These are phyloP conservation scores for Sandelia bainsii DNA, from an alignment of 2,797 vertebrate genomes.

Conservation along the genomic window DNA sequence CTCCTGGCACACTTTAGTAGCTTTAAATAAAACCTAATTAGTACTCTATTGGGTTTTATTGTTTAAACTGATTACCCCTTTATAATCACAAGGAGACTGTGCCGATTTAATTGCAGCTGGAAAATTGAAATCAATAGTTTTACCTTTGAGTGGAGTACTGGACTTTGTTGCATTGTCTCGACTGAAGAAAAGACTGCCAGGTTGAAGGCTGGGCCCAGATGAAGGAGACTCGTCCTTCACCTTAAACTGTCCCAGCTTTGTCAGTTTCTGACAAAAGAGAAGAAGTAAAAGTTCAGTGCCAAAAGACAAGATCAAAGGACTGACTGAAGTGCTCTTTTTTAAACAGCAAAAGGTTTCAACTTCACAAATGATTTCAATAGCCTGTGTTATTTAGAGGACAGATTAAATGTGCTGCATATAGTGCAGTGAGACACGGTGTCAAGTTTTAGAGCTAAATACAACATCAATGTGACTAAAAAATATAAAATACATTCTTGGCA, in stretches of 20 bases:
- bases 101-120: constrained; percentile 1
- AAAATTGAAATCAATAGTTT: constrained; percentile 18
- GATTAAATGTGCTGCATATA: neutral
- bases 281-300: neutral
- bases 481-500: neutral
- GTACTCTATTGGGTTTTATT: neutral
- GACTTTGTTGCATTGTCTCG: constrained; percentile 82
- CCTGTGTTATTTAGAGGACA: neutral
- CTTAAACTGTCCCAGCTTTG: constrained; percentile 91
- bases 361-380: constrained; percentile 21
- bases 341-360: constrained; percentile 12
- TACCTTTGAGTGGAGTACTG: constrained; percentile 74
- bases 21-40: constrained; percentile 31
- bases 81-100: constrained; percentile 2
- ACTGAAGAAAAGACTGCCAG: constrained; percentile 91
- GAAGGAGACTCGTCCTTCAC: constrained; percentile 89
- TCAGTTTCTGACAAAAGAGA: constrained; percentile 84
- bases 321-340: neutral
- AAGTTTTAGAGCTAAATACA: neutral
- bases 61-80: neutral
- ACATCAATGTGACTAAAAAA: neutral
- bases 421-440: accelerated
- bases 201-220: constrained; percentile 79
- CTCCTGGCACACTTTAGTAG: constrained; percentile 1
- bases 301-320: constrained; percentile 3